Conservation (phyloP, 2,888 invertebrate genomes). For the Hoplodrina blanda region DNA sequence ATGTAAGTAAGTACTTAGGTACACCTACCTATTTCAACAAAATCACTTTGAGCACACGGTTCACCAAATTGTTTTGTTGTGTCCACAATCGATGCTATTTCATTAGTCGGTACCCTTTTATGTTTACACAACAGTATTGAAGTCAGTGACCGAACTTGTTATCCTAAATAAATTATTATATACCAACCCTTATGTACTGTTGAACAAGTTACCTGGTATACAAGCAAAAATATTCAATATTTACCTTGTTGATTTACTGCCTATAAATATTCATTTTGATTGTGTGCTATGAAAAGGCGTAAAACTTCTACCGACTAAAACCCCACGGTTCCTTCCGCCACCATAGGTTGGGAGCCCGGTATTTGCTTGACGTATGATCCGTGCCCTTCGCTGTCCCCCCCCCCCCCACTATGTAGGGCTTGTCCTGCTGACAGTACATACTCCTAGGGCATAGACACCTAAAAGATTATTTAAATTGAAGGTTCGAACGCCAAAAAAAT, state of each 20-base stretch:
- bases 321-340: too few relatives aligned
- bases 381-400: too few relatives aligned
- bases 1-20: neutral
- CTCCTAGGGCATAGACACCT: too few relatives aligned
- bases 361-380: too few relatives aligned
- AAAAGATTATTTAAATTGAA: too few relatives aligned
- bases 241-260: neutral
- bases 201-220: neutral
- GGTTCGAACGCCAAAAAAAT: constrained; percentile 8
- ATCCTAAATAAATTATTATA: constrained; percentile 4
- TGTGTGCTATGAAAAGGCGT: neutral
- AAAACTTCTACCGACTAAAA: too few relatives aligned
- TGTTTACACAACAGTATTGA: constrained; percentile 29
- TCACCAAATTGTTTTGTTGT: constrained; percentile 29
- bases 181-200: neutral
- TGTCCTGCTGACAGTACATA: too few relatives aligned
- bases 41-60: constrained; percentile 5
- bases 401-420: too few relatives aligned
- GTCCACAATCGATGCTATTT: constrained; percentile 32
- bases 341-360: too few relatives aligned
- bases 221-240: neutral
- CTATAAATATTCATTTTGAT: neutral
- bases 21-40: constrained; percentile 10
- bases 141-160: constrained; percentile 17
- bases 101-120: constrained; percentile 24